These are phyloP conservation scores for Pangasius djambal DNA, from an alignment of 2,797 vertebrate species.

Conservation along the genomic window DNA sequence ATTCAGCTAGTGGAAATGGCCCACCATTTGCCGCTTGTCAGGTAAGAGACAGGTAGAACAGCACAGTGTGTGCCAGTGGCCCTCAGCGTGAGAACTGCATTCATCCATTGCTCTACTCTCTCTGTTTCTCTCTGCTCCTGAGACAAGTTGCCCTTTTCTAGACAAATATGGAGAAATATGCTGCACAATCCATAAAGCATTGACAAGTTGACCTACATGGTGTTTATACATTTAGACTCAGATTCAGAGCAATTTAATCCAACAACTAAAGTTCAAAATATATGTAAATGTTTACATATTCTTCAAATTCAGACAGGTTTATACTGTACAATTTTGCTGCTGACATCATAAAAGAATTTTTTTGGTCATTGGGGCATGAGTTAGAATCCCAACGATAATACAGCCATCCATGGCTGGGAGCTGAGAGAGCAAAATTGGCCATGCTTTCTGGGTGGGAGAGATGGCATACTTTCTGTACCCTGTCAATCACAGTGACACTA, in stretches of 20 bases:
- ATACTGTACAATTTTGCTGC: neutral
- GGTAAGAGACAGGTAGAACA: conserved; percentile 70
- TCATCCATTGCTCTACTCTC: conserved; percentile 7
- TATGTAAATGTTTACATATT: neutral
- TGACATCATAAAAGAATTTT: neutral
- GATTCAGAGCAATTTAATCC: neutral
- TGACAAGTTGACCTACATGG: neutral
- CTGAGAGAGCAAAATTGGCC: neutral
- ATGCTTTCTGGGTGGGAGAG: neutral
- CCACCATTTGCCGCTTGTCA: conserved; percentile 76
- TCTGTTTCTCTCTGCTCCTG: conserved; percentile 15
- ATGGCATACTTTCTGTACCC: neutral
- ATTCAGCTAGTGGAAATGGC: conserved; percentile 69
- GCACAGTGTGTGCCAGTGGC: conserved; percentile 66
- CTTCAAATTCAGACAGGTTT: neutral
- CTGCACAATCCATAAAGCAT: neutral
- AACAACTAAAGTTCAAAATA: neutral
- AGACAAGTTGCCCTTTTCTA: conserved; percentile 19
- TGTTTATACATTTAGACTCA: neutral
- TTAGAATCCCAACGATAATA: neutral
- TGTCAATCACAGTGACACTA: conserved; percentile 2
- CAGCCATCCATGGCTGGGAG: neutral
- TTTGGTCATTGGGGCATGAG: neutral
- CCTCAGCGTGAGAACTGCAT: conserved; percentile 57
- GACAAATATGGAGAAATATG: conserved; percentile 21